Evolutionary conservation across 2,888 invertebrate genomes (phyloP), one percentile per base, ranked within the genome.

Genomic region (Melanostoma scalare): DNA sequence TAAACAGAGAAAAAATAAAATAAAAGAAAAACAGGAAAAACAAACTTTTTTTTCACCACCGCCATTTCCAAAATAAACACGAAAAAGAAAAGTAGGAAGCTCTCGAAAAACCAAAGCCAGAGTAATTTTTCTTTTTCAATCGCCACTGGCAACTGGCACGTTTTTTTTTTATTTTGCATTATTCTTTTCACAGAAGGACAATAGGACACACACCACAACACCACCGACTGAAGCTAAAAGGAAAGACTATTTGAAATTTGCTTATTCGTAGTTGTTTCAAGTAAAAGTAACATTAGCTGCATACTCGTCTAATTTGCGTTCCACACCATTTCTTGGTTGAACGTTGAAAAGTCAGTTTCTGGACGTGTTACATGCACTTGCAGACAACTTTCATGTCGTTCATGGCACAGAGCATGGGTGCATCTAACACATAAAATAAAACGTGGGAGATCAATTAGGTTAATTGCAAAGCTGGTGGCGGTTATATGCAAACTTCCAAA

Each of bases 371-470:
- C 50, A 72, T 46, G 65, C 53, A 44, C 38, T 40, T 46, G 33
- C 20, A 20, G 20, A 8, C 33, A 35, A 33, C 10, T 60, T n/a
- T 10, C 58, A 60, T 8, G 36, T 58, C 30, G n/a, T 10, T 5
- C 30, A 10, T 35, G 33, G 4, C 10, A n/a, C 5, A 31, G 48
- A 38, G 20, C 10, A 8, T 36, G 8, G 33, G 53, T 10, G n/a
- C 10, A 20, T 42, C 10, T 61, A 31, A 72, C 52, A 46, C 63
- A 30, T 69, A 46, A 65, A 65, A 46, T 3, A 6, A 53, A 63
- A 61, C 68, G 65, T 53, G 63, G 58, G 63, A 69, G 82, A 82
- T 77, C 84, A 84, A 84, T 84, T 84, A 84, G 84, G 79, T 79
- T 84, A 84, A 84, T 84, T 84, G 84, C 79, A 75, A 77, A 74